Conservation (phyloP, 2,113 vertebrate species). For the Cichladusa arquata region DNA sequence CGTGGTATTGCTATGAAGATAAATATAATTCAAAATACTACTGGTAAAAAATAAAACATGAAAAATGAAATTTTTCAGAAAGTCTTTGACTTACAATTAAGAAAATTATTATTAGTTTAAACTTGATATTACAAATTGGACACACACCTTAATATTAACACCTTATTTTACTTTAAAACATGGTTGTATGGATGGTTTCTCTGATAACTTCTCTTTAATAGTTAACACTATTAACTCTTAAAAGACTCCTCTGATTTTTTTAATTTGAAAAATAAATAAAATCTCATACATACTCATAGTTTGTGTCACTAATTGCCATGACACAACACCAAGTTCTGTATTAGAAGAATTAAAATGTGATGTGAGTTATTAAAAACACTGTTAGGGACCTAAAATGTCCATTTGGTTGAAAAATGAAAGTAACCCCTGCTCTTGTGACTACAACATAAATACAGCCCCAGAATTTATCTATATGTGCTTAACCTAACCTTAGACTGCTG, state of each 20-base stretch:
- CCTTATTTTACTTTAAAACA: neutral
- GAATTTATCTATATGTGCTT: neutral
- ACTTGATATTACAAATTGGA: neutral
- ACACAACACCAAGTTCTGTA: neutral
- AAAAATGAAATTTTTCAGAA: neutral
- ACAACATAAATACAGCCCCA: neutral
- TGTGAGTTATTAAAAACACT: neutral
- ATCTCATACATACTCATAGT: rapidly evolving
- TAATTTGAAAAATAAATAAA: neutral
- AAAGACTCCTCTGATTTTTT: neutral
- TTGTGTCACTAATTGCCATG: neutral
- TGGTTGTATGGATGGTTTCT: neutral
- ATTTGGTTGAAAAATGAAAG: neutral
- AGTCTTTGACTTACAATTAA: neutral
- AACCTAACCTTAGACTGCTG: neutral
- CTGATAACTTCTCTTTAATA: neutral
- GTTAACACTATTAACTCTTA: neutral
- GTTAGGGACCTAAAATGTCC: neutral
- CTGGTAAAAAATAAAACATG: neutral
- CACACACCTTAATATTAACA: neutral
- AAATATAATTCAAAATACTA: neutral
- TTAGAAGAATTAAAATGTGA: neutral
- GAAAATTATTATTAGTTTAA: neutral
- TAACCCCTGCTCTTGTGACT: neutral
- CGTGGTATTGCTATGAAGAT: neutral